Evolutionary conservation across 2,888 invertebrate species (phyloP), one percentile per base, ranked within the genome.

Genomic region (Archaeoteleia sp.): DNA sequence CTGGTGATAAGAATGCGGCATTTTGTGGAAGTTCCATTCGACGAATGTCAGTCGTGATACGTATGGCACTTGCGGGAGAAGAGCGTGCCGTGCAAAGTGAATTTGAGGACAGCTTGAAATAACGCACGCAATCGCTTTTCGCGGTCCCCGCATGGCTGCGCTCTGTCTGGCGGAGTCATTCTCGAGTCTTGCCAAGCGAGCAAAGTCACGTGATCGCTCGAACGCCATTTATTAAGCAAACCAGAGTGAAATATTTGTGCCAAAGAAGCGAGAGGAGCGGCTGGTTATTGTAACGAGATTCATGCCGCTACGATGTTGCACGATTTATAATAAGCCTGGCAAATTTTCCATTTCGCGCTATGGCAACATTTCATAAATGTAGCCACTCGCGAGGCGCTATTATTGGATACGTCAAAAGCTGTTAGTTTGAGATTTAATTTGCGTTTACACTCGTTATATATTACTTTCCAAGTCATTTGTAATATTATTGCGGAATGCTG

Each of bases 301-400:
- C 55, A 49, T 55, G 62, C 49, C 37, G 37, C 37, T 37, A 40
- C 58, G 57, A 48, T 58, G 49, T 43, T 39, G 15, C 27, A 48
- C 66, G 66, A 66, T 66, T 60, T 49, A 66, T 66, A 60, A 60
- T 54, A 54, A 48, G 35, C 43, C 58, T 66, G 66, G 58, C 66
- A 54, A 58, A 35, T 46, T 57, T 66, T 66, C 58, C 65, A 46
- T 57, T 66, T 66, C 14, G 53, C 49, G n/a, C n/a, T n/a, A n/a
- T n/a, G n/a, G n/a, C n/a, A n/a, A 37, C 39, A 39, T 49, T 46
- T 58, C 57, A 42, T 66, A 66, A 66, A 58, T 60, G 53, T 40
- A 40, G 20, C 46, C 23, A n/a, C n/a, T n/a, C 46, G 57, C 57
- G 39, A 57, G 51, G 65, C 65, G n/a, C 65, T 51, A 65, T 65